These are phyloP conservation scores for Papilio gigon DNA, from an alignment of 2,888 invertebrate genomes.

Conservation along the genomic window DNA sequence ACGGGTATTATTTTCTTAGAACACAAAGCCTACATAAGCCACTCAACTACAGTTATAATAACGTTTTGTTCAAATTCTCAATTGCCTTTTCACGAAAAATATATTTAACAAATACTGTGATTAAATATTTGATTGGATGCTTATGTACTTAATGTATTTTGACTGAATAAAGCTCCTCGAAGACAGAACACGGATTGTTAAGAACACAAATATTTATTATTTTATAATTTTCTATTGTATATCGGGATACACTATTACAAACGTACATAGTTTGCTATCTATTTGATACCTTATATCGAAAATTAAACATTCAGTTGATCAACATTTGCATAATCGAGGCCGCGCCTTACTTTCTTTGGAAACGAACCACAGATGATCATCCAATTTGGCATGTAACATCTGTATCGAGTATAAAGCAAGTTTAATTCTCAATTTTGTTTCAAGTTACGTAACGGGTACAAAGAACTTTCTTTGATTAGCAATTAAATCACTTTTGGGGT, in stretches of 20 bases:
- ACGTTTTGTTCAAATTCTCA: constrained; percentile 30
- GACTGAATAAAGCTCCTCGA: constrained; percentile 44
- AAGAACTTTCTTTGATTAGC: neutral
- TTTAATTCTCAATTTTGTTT: constrained; percentile 13
- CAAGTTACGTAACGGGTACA: neutral
- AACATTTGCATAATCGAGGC: constrained; percentile 17
- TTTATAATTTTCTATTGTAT: neutral
- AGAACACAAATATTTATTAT: constrained; percentile 53
- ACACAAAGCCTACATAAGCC: constrained; percentile 42
- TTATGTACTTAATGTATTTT: constrained; percentile 63
- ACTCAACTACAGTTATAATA: constrained; percentile 29
- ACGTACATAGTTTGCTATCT: no score
- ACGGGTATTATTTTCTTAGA: constrained; percentile 29
- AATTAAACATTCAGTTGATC: neutral
- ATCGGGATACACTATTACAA: no score
- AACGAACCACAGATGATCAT: constrained; percentile 4
- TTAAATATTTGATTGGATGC: constrained; percentile 64
- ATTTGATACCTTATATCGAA: neutral
- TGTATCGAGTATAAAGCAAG: constrained; percentile 8
- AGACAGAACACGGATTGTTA: constrained; percentile 46
- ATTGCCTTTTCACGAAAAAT: constrained; percentile 46
- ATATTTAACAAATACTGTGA: constrained; percentile 52
- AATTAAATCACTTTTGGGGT: neutral
- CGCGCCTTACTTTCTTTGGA: neutral
- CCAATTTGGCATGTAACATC: constrained; percentile 16